A percentile compares a stretch with the other conserved stretches of the same genome.
Evolutionary conservation across 1,140 invertebrate species (phyloP).

Genomic region (Latrodectus geometricus): DNA sequence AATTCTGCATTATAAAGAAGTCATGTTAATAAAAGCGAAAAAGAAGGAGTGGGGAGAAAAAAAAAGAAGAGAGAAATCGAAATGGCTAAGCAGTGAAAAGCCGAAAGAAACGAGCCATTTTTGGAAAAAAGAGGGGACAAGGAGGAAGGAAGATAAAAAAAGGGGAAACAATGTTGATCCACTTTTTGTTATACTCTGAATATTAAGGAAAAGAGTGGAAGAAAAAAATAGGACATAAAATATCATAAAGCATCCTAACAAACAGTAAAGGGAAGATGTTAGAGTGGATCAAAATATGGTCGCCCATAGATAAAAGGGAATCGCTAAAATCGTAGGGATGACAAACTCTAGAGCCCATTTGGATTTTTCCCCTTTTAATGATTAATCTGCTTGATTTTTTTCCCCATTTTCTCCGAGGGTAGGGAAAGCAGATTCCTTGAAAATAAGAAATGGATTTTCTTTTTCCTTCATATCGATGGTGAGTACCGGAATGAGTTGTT

Average conservation of each 20-base stretch:
- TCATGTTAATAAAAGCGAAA: slow-evolving; percentile 45
- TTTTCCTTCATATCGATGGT: not conserved
- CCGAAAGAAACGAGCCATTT: slow-evolving; percentile 42
- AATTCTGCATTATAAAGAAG: slow-evolving; percentile 15
- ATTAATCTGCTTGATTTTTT: slow-evolving; percentile 51
- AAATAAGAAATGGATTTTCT: not conserved
- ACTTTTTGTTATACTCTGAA: slow-evolving; percentile 25
- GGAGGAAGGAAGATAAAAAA: slow-evolving; percentile 1
- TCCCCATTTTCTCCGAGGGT: not conserved
- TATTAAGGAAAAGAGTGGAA: not conserved
- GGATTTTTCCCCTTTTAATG: slow-evolving; percentile 45
- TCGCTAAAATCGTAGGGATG: not conserved
- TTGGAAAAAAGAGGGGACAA: not conserved
- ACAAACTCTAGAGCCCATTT: slow-evolving; percentile 35
- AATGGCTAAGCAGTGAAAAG: slow-evolving; percentile 12
- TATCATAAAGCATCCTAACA: slow-evolving; percentile 46
- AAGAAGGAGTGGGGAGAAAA: not conserved
- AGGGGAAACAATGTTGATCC: slow-evolving; percentile 25
- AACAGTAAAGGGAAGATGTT: slow-evolving; percentile 6
- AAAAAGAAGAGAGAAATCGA: not conserved
- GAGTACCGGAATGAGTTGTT: too few species aligned
- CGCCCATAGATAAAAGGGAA: slow-evolving; percentile 22
- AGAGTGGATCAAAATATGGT: slow-evolving; percentile 36
- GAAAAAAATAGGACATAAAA: slow-evolving; percentile 21
- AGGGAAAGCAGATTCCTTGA: not conserved